These are phyloP conservation scores for Trinectes maculatus DNA, from an alignment of 2,113 vertebrate genomes.

Conservation along the genomic window DNA sequence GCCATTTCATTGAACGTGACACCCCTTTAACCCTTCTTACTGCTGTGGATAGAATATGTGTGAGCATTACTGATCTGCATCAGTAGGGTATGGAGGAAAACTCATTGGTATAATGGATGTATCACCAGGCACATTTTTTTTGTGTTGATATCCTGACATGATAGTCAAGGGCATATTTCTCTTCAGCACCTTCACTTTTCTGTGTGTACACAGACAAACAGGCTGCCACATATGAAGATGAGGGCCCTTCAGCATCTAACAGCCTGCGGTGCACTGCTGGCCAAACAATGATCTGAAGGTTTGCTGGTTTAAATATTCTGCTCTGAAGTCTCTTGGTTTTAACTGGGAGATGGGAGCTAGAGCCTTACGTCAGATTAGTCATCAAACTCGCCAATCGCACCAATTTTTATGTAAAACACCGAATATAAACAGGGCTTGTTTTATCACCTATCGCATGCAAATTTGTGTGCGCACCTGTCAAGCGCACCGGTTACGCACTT, in stretches of 20 bases:
- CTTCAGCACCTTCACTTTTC: constrained; percentile 49
- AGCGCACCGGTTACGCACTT: background rate
- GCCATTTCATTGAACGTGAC: constrained; percentile 10
- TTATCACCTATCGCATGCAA: background rate
- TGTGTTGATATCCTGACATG: constrained; percentile 62
- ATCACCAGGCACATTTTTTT: constrained; percentile 63
- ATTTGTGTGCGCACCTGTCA: background rate
- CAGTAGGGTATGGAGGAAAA: constrained; percentile 34
- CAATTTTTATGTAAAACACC: background rate
- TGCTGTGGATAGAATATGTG: constrained; percentile 24
- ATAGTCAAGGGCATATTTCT: constrained; percentile 47
- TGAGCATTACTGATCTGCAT: constrained; percentile 50
- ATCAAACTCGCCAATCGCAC: background rate
- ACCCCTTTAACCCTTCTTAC: constrained; percentile 12
- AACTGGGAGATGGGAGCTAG: background rate
- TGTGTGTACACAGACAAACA: constrained; percentile 48
- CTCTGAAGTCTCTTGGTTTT: constrained; percentile 15
- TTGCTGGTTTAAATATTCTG: constrained; percentile 30
- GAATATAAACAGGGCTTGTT: constrained; percentile 1
- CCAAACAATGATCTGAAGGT: constrained; percentile 11
- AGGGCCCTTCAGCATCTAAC: constrained; percentile 35
- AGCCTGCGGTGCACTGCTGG: constrained; percentile 24
- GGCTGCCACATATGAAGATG: constrained; percentile 28
- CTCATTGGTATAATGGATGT: constrained; percentile 55
- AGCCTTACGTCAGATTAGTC: background rate